Conservation (phyloP, 2,797 vertebrate genomes). For the Hylomyscus alleni region DNA sequence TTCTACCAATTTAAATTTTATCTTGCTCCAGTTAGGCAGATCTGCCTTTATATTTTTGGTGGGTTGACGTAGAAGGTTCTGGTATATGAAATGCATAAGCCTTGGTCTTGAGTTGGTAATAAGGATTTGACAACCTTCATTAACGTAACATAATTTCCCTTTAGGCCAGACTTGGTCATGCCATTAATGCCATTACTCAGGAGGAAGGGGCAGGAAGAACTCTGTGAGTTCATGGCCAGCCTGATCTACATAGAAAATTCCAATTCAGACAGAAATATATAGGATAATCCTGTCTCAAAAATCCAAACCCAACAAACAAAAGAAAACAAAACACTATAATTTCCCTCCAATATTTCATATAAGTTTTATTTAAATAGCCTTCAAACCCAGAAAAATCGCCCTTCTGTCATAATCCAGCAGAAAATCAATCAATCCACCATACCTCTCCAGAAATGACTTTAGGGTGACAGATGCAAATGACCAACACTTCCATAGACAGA, state of each 20-base stretch:
- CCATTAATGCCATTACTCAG: not conserved
- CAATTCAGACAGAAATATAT: not conserved
- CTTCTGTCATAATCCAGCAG: not conserved
- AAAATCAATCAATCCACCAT: not conserved
- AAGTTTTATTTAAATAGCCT: not conserved
- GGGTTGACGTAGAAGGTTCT: not conserved
- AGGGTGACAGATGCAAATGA: not conserved
- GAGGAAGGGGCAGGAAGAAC: no score
- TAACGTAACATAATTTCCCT: not conserved
- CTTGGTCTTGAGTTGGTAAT: not conserved
- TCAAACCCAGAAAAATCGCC: not conserved
- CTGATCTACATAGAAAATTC: not conserved
- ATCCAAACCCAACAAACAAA: not conserved
- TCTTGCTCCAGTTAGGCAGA: not conserved
- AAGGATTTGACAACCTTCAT: not conserved
- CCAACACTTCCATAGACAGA: not conserved
- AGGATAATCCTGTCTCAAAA: not conserved
- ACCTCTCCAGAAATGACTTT: not conserved
- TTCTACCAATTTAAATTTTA: constrained; percentile 11
- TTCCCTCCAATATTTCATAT: not conserved
- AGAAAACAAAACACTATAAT: not conserved
- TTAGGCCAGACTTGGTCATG: not conserved
- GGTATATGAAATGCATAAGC: not conserved
- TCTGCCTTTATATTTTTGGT: constrained; percentile 6
- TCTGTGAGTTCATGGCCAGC: not conserved